Evolutionary conservation across 92 coral and sea anemone genomes (phyloP).

Genomic region (Muricea muricata): DNA sequence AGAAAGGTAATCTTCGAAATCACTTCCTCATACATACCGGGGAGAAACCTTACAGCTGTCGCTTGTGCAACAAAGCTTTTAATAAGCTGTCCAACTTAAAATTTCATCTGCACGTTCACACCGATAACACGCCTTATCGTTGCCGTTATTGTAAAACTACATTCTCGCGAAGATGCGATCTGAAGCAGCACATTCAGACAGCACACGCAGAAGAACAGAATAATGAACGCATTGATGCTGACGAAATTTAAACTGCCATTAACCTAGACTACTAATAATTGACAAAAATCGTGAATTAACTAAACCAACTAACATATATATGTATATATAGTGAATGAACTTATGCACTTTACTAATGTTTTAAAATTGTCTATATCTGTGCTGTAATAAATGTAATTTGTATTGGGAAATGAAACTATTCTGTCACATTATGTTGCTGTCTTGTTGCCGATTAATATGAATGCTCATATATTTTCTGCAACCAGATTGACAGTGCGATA

Average conservation of each 20-base stretch:
- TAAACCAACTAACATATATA: not conserved
- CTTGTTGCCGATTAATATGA: too few relatives aligned
- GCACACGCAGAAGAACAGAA: slow-evolving; percentile 48
- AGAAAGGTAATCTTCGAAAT: slow-evolving; percentile 99
- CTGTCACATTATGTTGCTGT: too few relatives aligned
- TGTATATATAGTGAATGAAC: not conserved
- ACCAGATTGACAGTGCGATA: too few relatives aligned
- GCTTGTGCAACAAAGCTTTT: slow-evolving; percentile 91
- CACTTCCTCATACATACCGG: slow-evolving; percentile 96
- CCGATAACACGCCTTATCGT: slow-evolving; percentile 94
- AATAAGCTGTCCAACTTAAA: slow-evolving; percentile 96
- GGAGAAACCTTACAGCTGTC: slow-evolving; percentile 95
- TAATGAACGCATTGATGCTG: not conserved
- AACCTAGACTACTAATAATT: not conserved
- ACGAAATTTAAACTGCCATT: not conserved
- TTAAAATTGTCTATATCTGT: too few relatives aligned
- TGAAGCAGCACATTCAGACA: slow-evolving; percentile 78
- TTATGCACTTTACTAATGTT: not conserved
- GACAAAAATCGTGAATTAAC: not conserved
- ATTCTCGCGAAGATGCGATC: slow-evolving; percentile 94
- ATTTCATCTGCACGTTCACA: slow-evolving; percentile 95
- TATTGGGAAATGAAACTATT: too few relatives aligned
- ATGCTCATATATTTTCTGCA: too few relatives aligned
- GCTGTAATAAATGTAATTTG: too few relatives aligned
- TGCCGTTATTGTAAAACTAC: slow-evolving; percentile 88